Evolutionary conservation across 2,797 vertebrate genomes (phyloP), one percentile per base, ranked within the genome.

Genomic region (Hoplostethus mediterraneus): DNA sequence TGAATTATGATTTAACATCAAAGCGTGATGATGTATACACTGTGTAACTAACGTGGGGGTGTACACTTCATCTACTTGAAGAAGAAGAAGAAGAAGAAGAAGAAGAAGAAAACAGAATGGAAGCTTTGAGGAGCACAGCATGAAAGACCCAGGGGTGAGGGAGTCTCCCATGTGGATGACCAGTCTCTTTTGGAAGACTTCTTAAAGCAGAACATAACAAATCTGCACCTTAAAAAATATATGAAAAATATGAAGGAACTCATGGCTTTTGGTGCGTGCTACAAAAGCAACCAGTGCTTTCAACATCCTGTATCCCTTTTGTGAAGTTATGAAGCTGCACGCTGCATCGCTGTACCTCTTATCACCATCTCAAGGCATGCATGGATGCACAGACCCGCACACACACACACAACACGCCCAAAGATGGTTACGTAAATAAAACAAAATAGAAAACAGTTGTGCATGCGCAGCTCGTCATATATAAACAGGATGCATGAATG

Each of bases 401-500:
- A 78, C n/a, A 67, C 25, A 9, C 10, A 9, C n/a, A 33, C 13
- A 5, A 17, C 17, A 21, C 33, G 28, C 42, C 16, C 53, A 66
- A 64, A 42, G 21, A 56, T 31, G 21, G 80, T 91, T 89, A 88
- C 83, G 77, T 88, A 91, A 91, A 91, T 70, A 87, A 71, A 11
- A 17, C 54, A 48, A 48, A 74, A 68, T 68, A 62, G 71, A 53
- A 84, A 87, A 62, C 56, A 70, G 55, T 71, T 79, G 25, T 47
- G 21, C 56, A 54, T 77, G 68, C 75, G 56, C 59, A 57, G 71
- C 28, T 64, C 72, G 82, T 80, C 79, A 74, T 74, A 74, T 74
- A 81, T 81, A 90, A 89, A 85, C 79, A 85, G 87, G 60, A 58
- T n/a, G 79, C 75, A 80, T 89, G 89, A 92, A 92, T 90, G 87